Base-by-base conservation (phyloP, 37 sponge, comb jelly and placozoan genomes). In the Corticium candelabrum region DNA sequence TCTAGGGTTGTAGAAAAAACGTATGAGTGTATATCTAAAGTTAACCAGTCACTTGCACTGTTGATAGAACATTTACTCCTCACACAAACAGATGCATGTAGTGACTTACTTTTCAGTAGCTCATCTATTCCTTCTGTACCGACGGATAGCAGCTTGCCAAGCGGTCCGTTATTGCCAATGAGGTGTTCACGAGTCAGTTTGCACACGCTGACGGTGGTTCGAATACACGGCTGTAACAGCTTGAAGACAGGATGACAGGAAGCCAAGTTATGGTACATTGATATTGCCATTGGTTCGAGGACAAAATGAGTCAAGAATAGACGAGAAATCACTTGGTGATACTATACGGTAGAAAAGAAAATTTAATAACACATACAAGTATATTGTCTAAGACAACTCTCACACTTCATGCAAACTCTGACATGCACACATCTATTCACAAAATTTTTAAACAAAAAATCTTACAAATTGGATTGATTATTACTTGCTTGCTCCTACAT, bases 221-320 rank as follows among this genome's bases (percentile, higher is more conserved):
- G 83, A 40, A 86, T 33, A 40, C 84, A 82, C 27, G 86, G 86
- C 39, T 32, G 68, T 27, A 91, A 78, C 1, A 91, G 89, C 40
- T 79, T 82, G 82, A 73, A 84, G 0, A 91, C 15, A 1, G 92
- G 92, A 56, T 91, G 92, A 3, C 73, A 27, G 35, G 76, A 78
- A 37, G 89, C 86, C 1, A 91, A 76, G 38, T 81, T 88, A 15
- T 88, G 57, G 80, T 70, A 85, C 15, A 75, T 80, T 4, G 85
- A 88, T 1, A 91, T 74, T 41, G 69, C 68, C 39, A 81, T 85
- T 29, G 84, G 68, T 62, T 89, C 92, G 78, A 90, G 78, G 21
- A 50, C 62, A 50, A 50, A 50, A 21, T 50, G 62, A 50, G 11
- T 50, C 11, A 27, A 27, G 11, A 84, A 5, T 74, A 62, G 86